Evolutionary conservation across 2,888 invertebrate species (phyloP), one percentile per base, ranked within the genome.

Genomic region (Ctena decussata): DNA sequence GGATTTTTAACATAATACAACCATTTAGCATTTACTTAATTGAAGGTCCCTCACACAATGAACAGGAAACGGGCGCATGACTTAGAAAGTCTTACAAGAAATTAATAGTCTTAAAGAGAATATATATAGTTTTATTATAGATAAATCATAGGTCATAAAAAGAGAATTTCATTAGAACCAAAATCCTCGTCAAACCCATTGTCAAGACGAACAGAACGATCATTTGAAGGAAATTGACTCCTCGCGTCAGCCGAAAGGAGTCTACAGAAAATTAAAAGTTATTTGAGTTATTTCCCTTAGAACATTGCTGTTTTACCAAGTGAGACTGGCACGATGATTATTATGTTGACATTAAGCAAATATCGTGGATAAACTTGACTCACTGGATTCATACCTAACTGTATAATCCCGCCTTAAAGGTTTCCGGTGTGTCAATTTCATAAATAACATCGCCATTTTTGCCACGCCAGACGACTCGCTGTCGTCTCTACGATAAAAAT

Each of bases 291-390:
- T 21, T 21, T 49, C 49, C 49, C 49, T 49, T 49, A 21, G 49
- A 49, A 60, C 60, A 60, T 60, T 27, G 5, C 30, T 18, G 27
- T 30, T 18, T 30, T 30, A n/a, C 87, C 27, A 41, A 27, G 87
- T 65, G 69, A 46, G 21, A 27, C 0, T 39, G 87, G 84, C 76
- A 87, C 85, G 79, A 78, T 76, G 87, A 87, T 85, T 78, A 84
- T 82, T 76, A 78, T 87, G 84, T 85, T 87, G 87, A 85, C 82
- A 65, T 75, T 83, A 76, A 57, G 73, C 80, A 77, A 82, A 75
- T 80, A 76, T 41, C 71, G 44, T 60, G 82, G 82, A 82, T 87
- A 87, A 87, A 87, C 82, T 73, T 30, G 70, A 85, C 75, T 85
- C 82, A 87, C 82, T 77, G 71, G 18, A 39, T 74, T 72, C 72